Evolutionary conservation across 1,140 invertebrate genomes (phyloP), one percentile per base, ranked within the genome.

Genomic region (Bradysia coprophila): DNA sequence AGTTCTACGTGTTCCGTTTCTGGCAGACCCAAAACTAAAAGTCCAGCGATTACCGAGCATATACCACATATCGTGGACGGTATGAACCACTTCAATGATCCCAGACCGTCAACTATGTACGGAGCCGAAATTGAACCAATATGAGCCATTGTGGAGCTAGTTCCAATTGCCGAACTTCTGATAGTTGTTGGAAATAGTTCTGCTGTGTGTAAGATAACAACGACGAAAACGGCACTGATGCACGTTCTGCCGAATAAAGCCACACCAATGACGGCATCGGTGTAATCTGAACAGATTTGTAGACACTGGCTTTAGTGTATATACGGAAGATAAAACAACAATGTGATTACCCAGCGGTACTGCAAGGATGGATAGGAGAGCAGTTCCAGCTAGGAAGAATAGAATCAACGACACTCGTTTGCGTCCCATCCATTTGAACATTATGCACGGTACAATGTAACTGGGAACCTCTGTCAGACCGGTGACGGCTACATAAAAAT

Each of bases 111-210:
- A 24, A 72, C 68, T 11, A 75, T 55, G 48, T 68, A 74, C 1
- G 76, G 76, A 1, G 75, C 71, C 21, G 66, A 53, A 31, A 77
- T 69, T 3, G 70, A 70, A 16, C 75, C 75, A 9, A 76, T 51
- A 45, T 76, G 65, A 2, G 72, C 72, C 49, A 67, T 61, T 6
- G 71, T 68, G 1, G 72, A 72, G 36, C 69, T 66, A 2, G 65
- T 67, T 3, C 76, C 76, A 19, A 79, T 49, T 0, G 69, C 74
- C 2, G 71, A 66, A 49, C 76, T 77, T 31, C 76, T 59, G 19
- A 59, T 54, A 45, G 62, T 62, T 13, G 76, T 79, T 10, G 76
- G 76, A 50, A 72, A 74, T 2, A 75, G 49, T 47, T 71, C 69
- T 1, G 68, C 67, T 0, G 65, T 69, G 46, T 74, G 75, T 2